Conservation (phyloP, 2,113 vertebrate genomes). For the Otis tarda region DNA sequence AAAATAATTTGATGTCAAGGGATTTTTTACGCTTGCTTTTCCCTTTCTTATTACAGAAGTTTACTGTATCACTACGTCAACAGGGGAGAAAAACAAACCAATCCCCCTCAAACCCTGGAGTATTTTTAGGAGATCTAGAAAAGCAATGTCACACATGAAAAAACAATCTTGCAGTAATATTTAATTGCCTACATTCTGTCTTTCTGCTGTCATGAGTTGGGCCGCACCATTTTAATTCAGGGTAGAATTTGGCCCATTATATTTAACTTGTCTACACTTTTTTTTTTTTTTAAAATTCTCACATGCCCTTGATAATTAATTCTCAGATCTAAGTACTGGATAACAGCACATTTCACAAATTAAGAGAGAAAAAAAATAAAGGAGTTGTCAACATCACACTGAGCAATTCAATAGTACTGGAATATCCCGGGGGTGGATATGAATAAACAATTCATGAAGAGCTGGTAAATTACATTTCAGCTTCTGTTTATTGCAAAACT, state of each 20-base stretch:
- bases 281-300: not conserved
- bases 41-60: conserved; percentile 38
- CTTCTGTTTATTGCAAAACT: conserved; percentile 63
- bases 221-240: not conserved
- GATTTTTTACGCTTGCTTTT: not conserved
- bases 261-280: not conserved
- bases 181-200: conserved; percentile 18
- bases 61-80: not conserved
- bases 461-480: conserved; percentile 65
- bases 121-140: conserved; percentile 21
- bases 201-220: not conserved
- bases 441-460: conserved; percentile 70
- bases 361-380: not conserved
- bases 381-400: conserved; percentile 53
- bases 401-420: conserved; percentile 60
- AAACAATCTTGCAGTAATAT: conserved; percentile 30
- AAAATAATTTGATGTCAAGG: conserved; percentile 61
- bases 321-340: conserved; percentile 19
- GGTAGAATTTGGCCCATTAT: not conserved
- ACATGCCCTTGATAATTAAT: conserved; percentile 24
- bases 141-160: conserved; percentile 38
- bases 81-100: conserved; percentile 10
- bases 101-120: not conserved
- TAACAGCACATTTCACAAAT: conserved; percentile 41
- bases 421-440: conserved; percentile 44